Percentiles rank a stretch among this genome's conserved stretches.
phyloP scores from a whole-genome alignment of 30 jellyfish, hydroid and myxozoan species.

The Morbakka virulenta region DNA sequence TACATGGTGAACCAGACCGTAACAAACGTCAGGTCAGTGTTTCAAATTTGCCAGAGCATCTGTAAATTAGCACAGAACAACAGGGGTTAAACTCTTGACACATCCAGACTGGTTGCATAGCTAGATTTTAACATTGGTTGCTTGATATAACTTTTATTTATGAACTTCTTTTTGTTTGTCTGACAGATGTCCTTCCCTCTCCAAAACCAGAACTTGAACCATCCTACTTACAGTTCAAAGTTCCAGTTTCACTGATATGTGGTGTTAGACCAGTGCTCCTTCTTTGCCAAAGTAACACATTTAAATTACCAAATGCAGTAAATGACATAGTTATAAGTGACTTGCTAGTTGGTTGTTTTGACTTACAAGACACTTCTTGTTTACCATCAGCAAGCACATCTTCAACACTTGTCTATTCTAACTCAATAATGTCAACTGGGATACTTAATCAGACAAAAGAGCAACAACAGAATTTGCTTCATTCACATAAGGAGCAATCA shows the following conservation, averaged over 20 bases:
- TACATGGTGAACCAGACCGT: no score
- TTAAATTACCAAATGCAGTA: slow-evolving; percentile 71
- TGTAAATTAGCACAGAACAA: no score
- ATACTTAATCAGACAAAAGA: slow-evolving; percentile 1
- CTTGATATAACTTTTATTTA: no score
- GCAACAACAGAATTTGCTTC: slow-evolving; percentile 15
- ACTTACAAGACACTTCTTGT: slow-evolving; percentile 17
- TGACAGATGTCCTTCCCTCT: no score
- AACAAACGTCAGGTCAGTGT: no score
- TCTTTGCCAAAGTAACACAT: slow-evolving; percentile 70
- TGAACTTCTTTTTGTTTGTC: no score
- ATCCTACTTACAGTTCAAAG: slow-evolving; percentile 55
- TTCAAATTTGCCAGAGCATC: no score
- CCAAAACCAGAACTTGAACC: slow-evolving; percentile 65
- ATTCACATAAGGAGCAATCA: slow-evolving; percentile 70
- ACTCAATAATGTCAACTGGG: slow-evolving; percentile 73
- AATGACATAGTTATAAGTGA: slow-evolving; percentile 85
- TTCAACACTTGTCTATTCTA: slow-evolving; percentile 46
- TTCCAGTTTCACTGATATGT: slow-evolving; percentile 79
- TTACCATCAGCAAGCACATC: slow-evolving; percentile 32
- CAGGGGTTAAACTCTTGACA: no score
- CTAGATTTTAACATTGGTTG: no score
- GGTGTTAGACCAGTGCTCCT: slow-evolving; percentile 91
- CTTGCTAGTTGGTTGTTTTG: slow-evolving; percentile 77
- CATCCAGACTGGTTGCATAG: no score